phyloP scores from a whole-genome alignment of 2,888 invertebrate species.

The Acleris literana region DNA sequence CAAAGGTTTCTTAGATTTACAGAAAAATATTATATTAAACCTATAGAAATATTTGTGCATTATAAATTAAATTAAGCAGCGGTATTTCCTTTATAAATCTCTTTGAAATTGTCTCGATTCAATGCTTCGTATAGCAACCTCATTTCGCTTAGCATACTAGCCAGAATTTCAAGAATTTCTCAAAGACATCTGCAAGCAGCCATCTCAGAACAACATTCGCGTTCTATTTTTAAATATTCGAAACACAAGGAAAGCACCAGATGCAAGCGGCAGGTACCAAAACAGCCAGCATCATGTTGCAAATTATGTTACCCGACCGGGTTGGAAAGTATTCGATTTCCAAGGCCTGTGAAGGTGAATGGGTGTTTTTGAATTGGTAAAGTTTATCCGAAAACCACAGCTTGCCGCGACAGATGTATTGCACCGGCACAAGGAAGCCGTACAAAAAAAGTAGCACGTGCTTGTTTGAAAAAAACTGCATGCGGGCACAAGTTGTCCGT shows the following conservation, averaged over 20 bases:
- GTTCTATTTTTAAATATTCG: constrained; percentile 68
- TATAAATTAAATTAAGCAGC: neutral
- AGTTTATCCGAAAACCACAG: constrained; percentile 69
- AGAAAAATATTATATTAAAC: neutral
- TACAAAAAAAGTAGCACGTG: constrained; percentile 78
- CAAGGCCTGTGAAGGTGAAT: constrained; percentile 12
- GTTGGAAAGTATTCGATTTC: constrained; percentile 40
- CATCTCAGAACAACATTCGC: constrained; percentile 41
- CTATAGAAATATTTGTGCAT: neutral
- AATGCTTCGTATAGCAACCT: constrained; percentile 25
- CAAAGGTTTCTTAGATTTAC: constrained; percentile 9
- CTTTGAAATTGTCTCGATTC: constrained; percentile 10
- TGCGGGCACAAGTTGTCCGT: constrained; percentile 78
- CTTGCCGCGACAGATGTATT: constrained; percentile 77
- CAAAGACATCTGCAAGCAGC: constrained; percentile 41
- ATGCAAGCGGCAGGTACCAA: constrained; percentile 75
- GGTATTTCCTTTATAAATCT: constrained; percentile 9
- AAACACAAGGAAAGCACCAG: constrained; percentile 73
- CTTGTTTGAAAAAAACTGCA: constrained; percentile 73
- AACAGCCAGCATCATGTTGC: constrained; percentile 75
- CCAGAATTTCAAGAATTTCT: constrained; percentile 30
- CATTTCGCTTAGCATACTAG: constrained; percentile 18
- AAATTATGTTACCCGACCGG: constrained; percentile 61
- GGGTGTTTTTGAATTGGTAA: constrained; percentile 47
- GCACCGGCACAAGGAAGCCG: constrained; percentile 71